phyloP scores from a whole-genome alignment of 2,113 vertebrate genomes.

The Oenanthe oenanthe region DNA sequence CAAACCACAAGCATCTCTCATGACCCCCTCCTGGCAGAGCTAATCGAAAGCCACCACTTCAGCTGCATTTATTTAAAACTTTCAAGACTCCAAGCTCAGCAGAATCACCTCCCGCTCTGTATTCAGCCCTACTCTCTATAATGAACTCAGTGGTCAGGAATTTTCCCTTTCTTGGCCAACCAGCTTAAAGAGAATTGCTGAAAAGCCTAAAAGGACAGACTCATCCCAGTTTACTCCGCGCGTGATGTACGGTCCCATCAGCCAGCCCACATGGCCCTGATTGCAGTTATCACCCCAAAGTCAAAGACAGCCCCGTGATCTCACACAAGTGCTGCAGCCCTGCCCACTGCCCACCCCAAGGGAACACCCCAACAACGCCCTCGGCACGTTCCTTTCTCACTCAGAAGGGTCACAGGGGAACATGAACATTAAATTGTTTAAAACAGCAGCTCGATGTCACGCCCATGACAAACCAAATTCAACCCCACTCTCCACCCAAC shows the following conservation, averaged over 20 bases:
- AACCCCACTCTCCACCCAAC: not conserved
- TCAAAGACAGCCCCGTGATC: not conserved
- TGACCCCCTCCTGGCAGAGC: not conserved
- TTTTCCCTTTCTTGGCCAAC: not conserved
- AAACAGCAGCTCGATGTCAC: not conserved
- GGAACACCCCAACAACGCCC: not conserved
- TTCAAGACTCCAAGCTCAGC: not conserved
- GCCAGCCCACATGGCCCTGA: too few relatives aligned
- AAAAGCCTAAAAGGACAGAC: too few relatives aligned
- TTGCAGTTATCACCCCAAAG: rapidly evolving
- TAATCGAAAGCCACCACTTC: not conserved
- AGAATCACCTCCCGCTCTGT: not conserved
- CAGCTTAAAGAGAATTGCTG: rapidly evolving
- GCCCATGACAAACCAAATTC: not conserved
- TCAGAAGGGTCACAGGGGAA: not conserved
- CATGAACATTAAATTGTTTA: not conserved
- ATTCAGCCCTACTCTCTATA: not conserved
- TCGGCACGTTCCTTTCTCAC: not conserved
- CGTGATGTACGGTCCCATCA: rapidly evolving
- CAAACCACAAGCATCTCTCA: not conserved
- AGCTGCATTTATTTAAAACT: not conserved
- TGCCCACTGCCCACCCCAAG: not conserved
- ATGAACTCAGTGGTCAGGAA: not conserved
- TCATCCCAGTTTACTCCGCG: too few relatives aligned
- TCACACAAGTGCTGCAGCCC: not conserved